Percentiles rank a stretch among this genome's conserved stretches.
phyloP scores from a whole-genome alignment of 2,888 invertebrate genomes.

The Ellobium chinense region DNA sequence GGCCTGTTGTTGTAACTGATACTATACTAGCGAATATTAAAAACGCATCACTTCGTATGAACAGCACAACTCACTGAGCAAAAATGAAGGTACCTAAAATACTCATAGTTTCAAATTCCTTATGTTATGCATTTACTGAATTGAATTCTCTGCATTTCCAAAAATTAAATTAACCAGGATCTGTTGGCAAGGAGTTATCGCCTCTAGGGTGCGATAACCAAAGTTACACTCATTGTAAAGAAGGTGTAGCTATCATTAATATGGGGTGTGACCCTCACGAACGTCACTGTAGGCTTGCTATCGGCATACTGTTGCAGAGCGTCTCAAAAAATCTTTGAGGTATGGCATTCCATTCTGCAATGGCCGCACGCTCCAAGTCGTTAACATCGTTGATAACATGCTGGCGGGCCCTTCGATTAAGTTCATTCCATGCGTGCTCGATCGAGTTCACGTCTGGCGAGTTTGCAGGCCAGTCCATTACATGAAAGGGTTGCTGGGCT shows the following conservation, averaged over 20 bases:
- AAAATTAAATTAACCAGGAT: too few species aligned
- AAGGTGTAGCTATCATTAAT: neutral
- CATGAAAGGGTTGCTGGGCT: constrained; percentile 11
- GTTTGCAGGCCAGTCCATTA: constrained; percentile 25
- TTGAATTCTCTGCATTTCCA: too few species aligned
- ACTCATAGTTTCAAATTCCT: too few species aligned
- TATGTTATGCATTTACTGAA: too few species aligned
- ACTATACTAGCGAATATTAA: too few species aligned
- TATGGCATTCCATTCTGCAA: constrained; percentile 3
- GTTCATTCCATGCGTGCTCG: constrained; percentile 22
- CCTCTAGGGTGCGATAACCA: constrained; percentile 3
- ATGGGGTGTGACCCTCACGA: neutral
- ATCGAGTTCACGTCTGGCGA: constrained; percentile 18
- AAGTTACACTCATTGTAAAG: neutral
- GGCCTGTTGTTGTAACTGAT: too few species aligned
- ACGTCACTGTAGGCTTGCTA: constrained; percentile 18
- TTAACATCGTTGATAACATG: neutral
- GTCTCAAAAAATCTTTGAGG: neutral
- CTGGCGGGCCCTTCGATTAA: neutral
- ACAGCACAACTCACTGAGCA: too few species aligned
- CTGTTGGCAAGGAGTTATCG: too few species aligned
- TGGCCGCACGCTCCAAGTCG: constrained; percentile 1
- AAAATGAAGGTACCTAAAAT: too few species aligned
- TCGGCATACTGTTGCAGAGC: constrained; percentile 6
- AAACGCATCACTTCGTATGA: too few species aligned